These are phyloP conservation scores for Pelobates fuscus DNA, from an alignment of 2,113 vertebrate genomes.

Conservation along the genomic window DNA sequence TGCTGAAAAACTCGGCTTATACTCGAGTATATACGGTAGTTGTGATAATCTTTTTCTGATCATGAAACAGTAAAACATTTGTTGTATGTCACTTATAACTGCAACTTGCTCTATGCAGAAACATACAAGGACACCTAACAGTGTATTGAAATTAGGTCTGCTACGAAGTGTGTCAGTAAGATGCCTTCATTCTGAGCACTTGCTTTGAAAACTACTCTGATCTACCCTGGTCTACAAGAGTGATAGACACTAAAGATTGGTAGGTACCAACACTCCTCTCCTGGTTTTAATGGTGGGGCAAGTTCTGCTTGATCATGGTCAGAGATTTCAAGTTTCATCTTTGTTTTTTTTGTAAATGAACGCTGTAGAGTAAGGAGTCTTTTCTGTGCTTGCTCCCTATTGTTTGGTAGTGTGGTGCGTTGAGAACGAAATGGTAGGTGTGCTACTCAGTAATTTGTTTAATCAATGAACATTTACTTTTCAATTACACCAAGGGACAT, in stretches of 20 bases:
- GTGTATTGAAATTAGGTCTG: not conserved
- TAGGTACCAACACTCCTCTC: constrained; percentile 13
- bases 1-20: too few species aligned
- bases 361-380: not conserved
- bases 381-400: too few species aligned
- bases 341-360: too few species aligned
- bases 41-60: too few species aligned
- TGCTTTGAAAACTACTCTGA: not conserved
- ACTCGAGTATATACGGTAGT: too few species aligned
- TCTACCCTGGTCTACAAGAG: constrained; percentile 1
- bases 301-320: not conserved
- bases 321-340: not conserved
- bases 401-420: too few species aligned
- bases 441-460: too few species aligned
- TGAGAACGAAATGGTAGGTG: too few species aligned
- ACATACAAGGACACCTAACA: not conserved
- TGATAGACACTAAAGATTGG: constrained; percentile 1
- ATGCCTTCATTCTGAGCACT: not conserved
- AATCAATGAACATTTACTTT: too few species aligned
- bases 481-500: too few species aligned
- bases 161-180: not conserved
- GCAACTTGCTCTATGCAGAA: constrained; percentile 40
- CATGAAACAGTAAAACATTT: constrained; percentile 51
- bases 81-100: constrained; percentile 30
- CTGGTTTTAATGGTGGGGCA: not conserved